A percentile compares a stretch with the other conserved stretches of the same genome.
Conservation (phyloP, 2,797 vertebrate species). For the Nyctalus aviator region DNA sequence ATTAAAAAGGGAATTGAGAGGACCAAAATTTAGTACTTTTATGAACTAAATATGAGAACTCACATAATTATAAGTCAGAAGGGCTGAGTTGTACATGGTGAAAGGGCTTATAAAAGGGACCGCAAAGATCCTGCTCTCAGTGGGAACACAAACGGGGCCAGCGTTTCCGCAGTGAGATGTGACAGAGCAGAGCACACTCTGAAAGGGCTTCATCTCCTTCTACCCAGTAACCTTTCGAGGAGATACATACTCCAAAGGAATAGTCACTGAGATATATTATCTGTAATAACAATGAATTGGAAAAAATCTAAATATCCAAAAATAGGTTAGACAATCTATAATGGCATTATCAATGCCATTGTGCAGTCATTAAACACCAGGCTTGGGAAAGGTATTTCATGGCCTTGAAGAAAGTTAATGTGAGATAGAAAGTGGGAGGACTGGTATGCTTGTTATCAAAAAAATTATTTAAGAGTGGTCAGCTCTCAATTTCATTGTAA, state of each 20-base stretch:
- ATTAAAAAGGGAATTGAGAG: slow-evolving; percentile 71
- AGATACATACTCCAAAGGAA: slow-evolving; percentile 5
- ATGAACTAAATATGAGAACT: slow-evolving; percentile 64
- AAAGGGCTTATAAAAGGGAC: slow-evolving; percentile 35
- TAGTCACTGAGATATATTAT: neutral
- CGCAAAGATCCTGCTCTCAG: neutral
- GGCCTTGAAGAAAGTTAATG: neutral
- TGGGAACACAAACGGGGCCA: neutral
- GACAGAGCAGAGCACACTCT: neutral
- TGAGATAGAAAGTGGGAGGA: neutral
- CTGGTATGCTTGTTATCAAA: neutral
- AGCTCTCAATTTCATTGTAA: neutral
- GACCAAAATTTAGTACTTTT: slow-evolving; percentile 76
- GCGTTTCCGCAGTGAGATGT: neutral
- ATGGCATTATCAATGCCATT: neutral
- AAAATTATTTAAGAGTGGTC: neutral
- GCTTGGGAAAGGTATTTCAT: neutral
- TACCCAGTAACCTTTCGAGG: neutral
- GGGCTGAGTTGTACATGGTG: slow-evolving; percentile 29
- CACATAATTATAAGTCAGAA: slow-evolving; percentile 64
- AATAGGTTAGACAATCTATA: neutral
- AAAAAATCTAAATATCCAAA: slow-evolving; percentile 40
- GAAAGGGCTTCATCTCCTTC: neutral
- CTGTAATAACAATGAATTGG: neutral
- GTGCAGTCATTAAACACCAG: neutral